These are phyloP conservation scores for Silvanus unidentatus DNA, from an alignment of 2,888 invertebrate genomes.

Conservation along the genomic window DNA sequence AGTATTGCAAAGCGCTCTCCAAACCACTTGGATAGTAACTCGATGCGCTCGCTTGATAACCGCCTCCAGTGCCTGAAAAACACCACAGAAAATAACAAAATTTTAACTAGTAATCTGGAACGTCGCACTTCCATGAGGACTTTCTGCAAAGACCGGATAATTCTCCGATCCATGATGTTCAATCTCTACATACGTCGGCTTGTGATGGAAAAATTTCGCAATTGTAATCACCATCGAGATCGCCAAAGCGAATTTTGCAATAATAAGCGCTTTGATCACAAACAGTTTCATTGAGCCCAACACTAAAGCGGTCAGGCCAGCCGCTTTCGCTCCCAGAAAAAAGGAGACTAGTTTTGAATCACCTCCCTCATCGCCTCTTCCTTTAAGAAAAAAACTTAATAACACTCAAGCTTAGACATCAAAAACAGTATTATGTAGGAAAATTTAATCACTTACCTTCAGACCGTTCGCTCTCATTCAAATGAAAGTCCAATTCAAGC, in stretches of 20 bases:
- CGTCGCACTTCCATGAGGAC: too few species aligned
- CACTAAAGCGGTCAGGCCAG: slow-evolving; percentile 57
- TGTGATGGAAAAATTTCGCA: slow-evolving; percentile 23
- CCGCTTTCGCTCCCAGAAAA: slow-evolving; percentile 61
- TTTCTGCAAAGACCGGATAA: slow-evolving; percentile 24
- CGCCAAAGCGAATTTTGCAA: slow-evolving; percentile 64
- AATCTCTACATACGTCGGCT: slow-evolving; percentile 37
- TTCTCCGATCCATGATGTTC: slow-evolving; percentile 43
- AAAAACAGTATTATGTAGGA: background rate
- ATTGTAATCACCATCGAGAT: slow-evolving; percentile 53
- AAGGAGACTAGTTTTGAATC: slow-evolving; percentile 57
- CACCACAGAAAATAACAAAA: too few species aligned
- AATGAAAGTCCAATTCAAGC: slow-evolving; percentile 36
- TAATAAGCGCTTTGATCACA: slow-evolving; percentile 62
- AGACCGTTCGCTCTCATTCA: slow-evolving; percentile 3
- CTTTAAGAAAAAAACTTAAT: slow-evolving; percentile 18
- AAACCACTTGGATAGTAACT: slow-evolving; percentile 33
- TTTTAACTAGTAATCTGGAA: too few species aligned
- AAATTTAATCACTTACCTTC: slow-evolving; percentile 31
- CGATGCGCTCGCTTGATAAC: slow-evolving; percentile 43
- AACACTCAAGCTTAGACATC: too few species aligned
- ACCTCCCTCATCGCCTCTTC: slow-evolving; percentile 49
- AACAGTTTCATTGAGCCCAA: slow-evolving; percentile 45
- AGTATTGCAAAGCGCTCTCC: slow-evolving; percentile 21
- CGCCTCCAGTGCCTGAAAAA: background rate